Conservation (phyloP, 1,140 invertebrate species). For the Spodoptera frugiperda region DNA sequence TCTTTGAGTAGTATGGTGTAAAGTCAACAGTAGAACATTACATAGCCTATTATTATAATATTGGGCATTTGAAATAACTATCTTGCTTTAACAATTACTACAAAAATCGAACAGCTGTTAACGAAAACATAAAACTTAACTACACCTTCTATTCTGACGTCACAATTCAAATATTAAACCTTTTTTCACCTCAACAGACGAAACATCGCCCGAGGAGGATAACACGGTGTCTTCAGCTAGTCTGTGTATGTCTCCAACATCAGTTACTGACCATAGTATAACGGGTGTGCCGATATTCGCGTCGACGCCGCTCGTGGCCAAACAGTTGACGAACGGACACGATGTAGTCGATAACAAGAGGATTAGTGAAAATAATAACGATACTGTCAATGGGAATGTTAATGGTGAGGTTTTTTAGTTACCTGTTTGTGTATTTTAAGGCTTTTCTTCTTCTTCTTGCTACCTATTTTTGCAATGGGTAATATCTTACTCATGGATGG, state of each 20-base stretch:
- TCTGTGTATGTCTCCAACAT: conserved; percentile 72
- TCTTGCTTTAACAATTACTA: no score
- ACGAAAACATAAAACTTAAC: not conserved
- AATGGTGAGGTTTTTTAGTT: conserved; percentile 61
- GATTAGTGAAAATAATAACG: conserved; percentile 47
- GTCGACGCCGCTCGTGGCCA: conserved; percentile 60
- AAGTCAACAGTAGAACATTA: no score
- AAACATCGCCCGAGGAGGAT: conserved; percentile 70
- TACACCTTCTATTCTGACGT: not conserved
- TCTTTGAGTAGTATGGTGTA: no score
- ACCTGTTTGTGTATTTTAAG: not conserved
- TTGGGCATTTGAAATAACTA: no score
- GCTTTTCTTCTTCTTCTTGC: no score
- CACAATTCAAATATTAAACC: conserved; percentile 25
- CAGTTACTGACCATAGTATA: conserved; percentile 47
- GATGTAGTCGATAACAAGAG: conserved; percentile 55
- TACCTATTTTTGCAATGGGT: no score
- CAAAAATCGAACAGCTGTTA: no score
- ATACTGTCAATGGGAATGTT: conserved; percentile 73
- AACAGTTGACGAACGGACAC: conserved; percentile 58
- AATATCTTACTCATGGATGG: no score
- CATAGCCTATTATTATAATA: no score
- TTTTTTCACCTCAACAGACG: conserved; percentile 61
- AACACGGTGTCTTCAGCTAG: conserved; percentile 78
- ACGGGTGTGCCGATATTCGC: conserved; percentile 59